Conservation (phyloP, 2,797 vertebrate species). For the Propithecus deckenii region DNA sequence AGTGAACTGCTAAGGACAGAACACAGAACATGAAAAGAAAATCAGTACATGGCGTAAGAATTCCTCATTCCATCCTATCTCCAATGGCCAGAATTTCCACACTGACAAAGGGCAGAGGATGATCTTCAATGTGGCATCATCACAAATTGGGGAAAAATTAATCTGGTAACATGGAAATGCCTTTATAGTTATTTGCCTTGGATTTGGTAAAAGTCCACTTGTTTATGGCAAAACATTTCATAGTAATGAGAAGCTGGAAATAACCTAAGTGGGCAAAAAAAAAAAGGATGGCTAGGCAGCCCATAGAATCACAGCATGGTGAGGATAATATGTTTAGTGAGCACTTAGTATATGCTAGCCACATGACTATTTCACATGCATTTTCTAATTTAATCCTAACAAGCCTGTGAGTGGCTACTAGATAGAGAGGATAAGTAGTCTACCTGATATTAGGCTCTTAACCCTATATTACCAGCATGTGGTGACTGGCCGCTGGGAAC, state of each 20-base stretch:
- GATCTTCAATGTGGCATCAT: neutral
- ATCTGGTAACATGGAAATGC: neutral
- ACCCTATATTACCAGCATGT: neutral
- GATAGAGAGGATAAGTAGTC: neutral
- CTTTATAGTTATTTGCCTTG: slow-evolving; percentile 15
- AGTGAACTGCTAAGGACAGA: slow-evolving; percentile 16
- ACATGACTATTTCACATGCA: neutral
- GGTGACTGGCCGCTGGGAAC: neutral
- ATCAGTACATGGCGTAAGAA: neutral
- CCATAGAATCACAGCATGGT: neutral
- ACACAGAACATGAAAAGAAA: neutral
- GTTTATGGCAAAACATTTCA: neutral
- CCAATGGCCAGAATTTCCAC: neutral
- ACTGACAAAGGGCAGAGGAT: neutral
- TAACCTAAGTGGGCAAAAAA: slow-evolving; percentile 1
- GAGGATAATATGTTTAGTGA: neutral
- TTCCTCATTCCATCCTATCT: neutral
- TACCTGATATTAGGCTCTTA: neutral
- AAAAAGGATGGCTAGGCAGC: neutral
- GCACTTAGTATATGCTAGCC: neutral
- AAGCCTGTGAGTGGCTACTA: neutral
- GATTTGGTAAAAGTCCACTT: neutral
- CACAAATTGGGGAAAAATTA: neutral
- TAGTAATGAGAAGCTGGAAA: neutral
- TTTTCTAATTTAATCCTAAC: neutral